Base-by-base conservation (phyloP, 2,888 invertebrate species). In the Nesidiocoris tenuis region DNA sequence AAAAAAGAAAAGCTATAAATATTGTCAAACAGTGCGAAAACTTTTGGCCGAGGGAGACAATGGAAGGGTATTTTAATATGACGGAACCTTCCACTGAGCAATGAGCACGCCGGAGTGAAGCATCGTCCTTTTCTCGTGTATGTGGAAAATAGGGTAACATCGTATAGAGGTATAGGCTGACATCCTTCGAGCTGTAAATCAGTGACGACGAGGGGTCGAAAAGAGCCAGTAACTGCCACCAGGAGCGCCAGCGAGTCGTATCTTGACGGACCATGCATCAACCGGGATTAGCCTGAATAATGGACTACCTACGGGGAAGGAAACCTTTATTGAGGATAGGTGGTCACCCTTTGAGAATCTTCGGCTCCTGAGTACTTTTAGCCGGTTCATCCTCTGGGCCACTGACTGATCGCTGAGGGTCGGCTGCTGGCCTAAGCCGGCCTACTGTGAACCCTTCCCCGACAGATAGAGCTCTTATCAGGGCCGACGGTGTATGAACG, bases 241-340 rank as follows among this genome's bases (percentile, higher is more conserved):
- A 39, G 39, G 39, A 39, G 39, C 39, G 39, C 39, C 12, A 39
- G 5, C 39, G 39, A 39, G 39, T 55, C 57, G n/a, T 78, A 78
- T 78, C 78, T 78, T 21, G 66, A 74, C 78, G 74, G 78, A 67
- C 78, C 78, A 78, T 78, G 76, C 78, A 78, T 78, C 78, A 78
- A 78, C 65, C 17, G 25, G 78, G 78, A 78, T 78, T 78, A 78
- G 74, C 39, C 74, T 76, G 78, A 78, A 78, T 78, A 78, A 78
- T 78, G 78, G 78, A 78, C 76, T 77, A 22, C 17, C 68, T 75
- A 66, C 75, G 19, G 65, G 63, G 63, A 63, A 39, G 39, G 39
- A n/a, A n/a, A 71, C 55, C 55, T 19, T 61, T 2, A 25, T 59
- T 17, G 55, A 66, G 19, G 72, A 23, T 54, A n/a, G 19, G 21